Percentiles rank a stretch among this genome's conserved stretches.
phyloP scores from a whole-genome alignment of 2,113 vertebrate species.

The Oryctolagus cuniculus region mOryCun1.1 NC_091432.1:83929001-83929500 shows the following conservation, averaged over 20 bases:
- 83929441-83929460: constrained; percentile 74
- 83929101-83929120: background rate
- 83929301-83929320: constrained; percentile 75
- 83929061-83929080: background rate
- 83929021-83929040: background rate
- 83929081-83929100: background rate
- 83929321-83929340: constrained; percentile 82
- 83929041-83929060: too few species aligned
- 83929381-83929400: constrained; percentile 82
- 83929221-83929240: constrained; percentile 63
- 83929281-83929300: constrained; percentile 69
- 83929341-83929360: constrained; percentile 79
- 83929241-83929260: background rate
- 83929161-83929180: background rate
- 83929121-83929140: background rate
- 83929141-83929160: background rate
- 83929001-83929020: background rate
- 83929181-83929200: constrained; percentile 17
- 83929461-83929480: constrained; percentile 65
- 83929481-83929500: constrained; percentile 82
- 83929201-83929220: constrained; percentile 74
- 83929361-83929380: constrained; percentile 78
- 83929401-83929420: constrained; percentile 77
- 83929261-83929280: constrained; percentile 37
- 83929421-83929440: constrained; percentile 80